Conservation (phyloP, 2,797 vertebrate species). For the Galaxias olidus region DNA sequence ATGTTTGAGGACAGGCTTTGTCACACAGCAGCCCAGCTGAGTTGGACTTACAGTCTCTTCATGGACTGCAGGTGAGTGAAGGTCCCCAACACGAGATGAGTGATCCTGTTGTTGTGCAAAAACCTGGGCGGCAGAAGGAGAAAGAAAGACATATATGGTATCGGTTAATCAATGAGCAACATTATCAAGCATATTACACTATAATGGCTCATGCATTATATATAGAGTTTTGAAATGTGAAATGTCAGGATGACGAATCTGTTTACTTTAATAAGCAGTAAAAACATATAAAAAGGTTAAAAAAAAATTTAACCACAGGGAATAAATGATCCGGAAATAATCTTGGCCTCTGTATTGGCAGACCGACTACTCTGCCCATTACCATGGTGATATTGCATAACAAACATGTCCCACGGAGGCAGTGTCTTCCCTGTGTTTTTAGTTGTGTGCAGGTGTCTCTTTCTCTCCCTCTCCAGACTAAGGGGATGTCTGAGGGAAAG, state of each 20-base stretch:
- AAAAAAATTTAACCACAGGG: conserved; percentile 2
- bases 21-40: conserved; percentile 17
- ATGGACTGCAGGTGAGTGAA: conserved; percentile 93
- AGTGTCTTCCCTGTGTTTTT: neutral
- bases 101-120: conserved; percentile 97
- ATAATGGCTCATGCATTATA: neutral
- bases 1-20: conserved; percentile 24
- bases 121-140: conserved; percentile 77
- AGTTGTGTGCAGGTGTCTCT: conserved; percentile 45
- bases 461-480: conserved; percentile 17
- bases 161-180: neutral
- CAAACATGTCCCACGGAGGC: conserved; percentile 19
- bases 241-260: neutral
- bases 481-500: conserved; percentile 31
- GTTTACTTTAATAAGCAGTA: conserved; percentile 5
- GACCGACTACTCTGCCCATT: conserved; percentile 35
- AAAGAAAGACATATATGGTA: no score
- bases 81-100: conserved; percentile 90
- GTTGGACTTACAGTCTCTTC: conserved; percentile 93
- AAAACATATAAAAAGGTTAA: conserved; percentile 1
- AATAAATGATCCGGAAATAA: conserved; percentile 17
- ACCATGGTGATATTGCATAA: conserved; percentile 51
- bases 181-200: neutral
- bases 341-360: conserved; percentile 3
- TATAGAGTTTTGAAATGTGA: no score